Percentiles rank a stretch among this genome's conserved stretches.
These are phyloP conservation scores for Micrasema minimum DNA, from an alignment of 1,140 invertebrate genomes.

Conservation along the genomic window DNA sequence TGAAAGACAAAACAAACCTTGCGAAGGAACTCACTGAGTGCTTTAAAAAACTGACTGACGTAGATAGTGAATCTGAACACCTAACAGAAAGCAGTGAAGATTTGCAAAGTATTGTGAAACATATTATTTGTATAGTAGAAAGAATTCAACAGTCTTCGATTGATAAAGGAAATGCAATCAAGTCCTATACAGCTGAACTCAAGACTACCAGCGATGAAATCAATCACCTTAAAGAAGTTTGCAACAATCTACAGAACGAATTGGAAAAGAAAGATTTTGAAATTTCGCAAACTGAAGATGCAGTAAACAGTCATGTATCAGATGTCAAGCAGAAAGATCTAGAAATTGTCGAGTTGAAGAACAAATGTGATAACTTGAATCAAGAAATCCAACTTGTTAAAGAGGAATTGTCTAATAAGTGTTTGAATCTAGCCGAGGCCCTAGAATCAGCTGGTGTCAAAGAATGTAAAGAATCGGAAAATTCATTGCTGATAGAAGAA, in stretches of 20 bases:
- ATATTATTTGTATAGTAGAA: conserved; percentile 9
- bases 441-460: not conserved
- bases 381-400: conserved; percentile 5
- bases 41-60: conserved; percentile 2
- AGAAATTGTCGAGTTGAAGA: not conserved
- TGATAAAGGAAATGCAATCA: not conserved
- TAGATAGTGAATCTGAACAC: not conserved
- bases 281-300: not conserved
- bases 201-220: not conserved
- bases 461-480: conserved; percentile 3
- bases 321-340: not conserved
- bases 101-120: not conserved
- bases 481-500: conserved; percentile 53
- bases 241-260: not conserved
- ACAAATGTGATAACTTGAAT: not conserved
- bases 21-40: conserved; percentile 1
- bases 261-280: not conserved
- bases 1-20: not conserved
- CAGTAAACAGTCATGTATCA: not conserved
- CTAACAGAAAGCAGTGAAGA: not conserved
- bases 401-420: not conserved
- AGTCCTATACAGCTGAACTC: conserved; percentile 10
- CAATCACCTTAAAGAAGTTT: not conserved
- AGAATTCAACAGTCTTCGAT: conserved; percentile 1
- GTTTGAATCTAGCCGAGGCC: not conserved